Conservation (phyloP, 2,797 vertebrate genomes). For the Zenarchopterus dispar region DNA sequence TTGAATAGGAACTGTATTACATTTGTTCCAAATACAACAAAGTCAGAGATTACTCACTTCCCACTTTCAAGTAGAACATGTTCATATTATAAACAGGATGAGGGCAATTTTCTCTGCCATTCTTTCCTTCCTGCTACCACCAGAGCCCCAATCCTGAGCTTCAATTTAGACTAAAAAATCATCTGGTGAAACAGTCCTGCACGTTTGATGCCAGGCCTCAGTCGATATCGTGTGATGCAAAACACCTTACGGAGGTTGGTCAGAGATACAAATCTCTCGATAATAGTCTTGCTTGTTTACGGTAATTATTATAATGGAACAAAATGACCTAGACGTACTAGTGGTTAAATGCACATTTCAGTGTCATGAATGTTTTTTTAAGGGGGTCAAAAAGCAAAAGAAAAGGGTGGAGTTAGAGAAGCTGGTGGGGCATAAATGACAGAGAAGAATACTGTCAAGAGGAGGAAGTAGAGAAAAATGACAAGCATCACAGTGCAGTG, state of each 20-base stretch:
- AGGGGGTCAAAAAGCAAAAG: neutral
- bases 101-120: conserved; percentile 15
- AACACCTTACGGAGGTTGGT: conserved; percentile 8
- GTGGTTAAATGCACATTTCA: conserved; percentile 43
- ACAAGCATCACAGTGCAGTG: neutral
- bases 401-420: neutral
- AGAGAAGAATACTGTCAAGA: neutral
- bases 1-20: neutral
- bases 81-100: conserved; percentile 9
- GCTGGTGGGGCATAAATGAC: neutral
- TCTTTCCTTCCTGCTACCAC: conserved; percentile 12
- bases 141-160: conserved; percentile 9
- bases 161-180: conserved; percentile 15
- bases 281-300: conserved; percentile 63
- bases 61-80: neutral
- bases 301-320: conserved; percentile 56
- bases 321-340: conserved; percentile 58
- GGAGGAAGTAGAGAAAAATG: neutral
- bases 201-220: conserved; percentile 20
- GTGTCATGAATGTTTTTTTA: conserved; percentile 37
- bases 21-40: neutral
- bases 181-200: conserved; percentile 14
- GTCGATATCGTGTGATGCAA: neutral
- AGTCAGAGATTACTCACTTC: conserved; percentile 1
- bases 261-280: conserved; percentile 48